Evolutionary conservation across 1,140 invertebrate genomes (phyloP).

Genomic region (Polypedilum pembai): DNA sequence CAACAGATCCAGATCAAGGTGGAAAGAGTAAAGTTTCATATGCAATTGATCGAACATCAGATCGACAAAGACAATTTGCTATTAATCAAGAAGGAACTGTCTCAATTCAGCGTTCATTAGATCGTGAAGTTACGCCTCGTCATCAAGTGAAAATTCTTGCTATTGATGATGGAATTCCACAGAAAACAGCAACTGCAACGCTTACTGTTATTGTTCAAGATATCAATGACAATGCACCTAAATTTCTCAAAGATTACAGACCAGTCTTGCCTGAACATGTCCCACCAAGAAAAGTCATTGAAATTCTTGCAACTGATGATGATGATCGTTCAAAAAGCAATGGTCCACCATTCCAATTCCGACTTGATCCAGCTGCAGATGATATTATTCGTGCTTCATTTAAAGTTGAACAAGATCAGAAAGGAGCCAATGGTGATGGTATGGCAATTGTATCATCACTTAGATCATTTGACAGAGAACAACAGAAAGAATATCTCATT

Average conservation of each 20-base stretch:
- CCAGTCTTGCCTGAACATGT: slow-evolving; percentile 87
- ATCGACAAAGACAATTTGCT: slow-evolving; percentile 82
- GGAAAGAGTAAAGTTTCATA: slow-evolving; percentile 87
- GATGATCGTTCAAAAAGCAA: slow-evolving; percentile 90
- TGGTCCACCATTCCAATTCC: slow-evolving; percentile 89
- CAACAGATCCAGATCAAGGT: slow-evolving; percentile 89
- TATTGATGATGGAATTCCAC: slow-evolving; percentile 88
- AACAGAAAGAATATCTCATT: slow-evolving; percentile 89
- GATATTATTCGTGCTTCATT: slow-evolving; percentile 87
- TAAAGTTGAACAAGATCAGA: slow-evolving; percentile 90
- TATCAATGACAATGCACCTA: slow-evolving; percentile 92
- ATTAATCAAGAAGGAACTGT: slow-evolving; percentile 91
- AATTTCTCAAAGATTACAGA: slow-evolving; percentile 84
- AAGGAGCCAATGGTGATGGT: slow-evolving; percentile 90
- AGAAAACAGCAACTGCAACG: slow-evolving; percentile 91
- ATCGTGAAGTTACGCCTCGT: slow-evolving; percentile 81
- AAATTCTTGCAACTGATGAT: slow-evolving; percentile 90
- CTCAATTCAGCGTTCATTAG: slow-evolving; percentile 79
- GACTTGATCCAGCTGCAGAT: slow-evolving; percentile 84
- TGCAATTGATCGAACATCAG: slow-evolving; percentile 81
- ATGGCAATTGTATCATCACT: slow-evolving; percentile 89
- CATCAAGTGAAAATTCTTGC: slow-evolving; percentile 94
- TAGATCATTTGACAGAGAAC: slow-evolving; percentile 87
- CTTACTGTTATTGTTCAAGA: slow-evolving; percentile 91
- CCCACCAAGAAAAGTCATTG: slow-evolving; percentile 79